A percentile compares a stretch with the other conserved stretches of the same genome.
phyloP scores from a whole-genome alignment of 1,140 invertebrate genomes.

The Colletes latitarsis region DNA sequence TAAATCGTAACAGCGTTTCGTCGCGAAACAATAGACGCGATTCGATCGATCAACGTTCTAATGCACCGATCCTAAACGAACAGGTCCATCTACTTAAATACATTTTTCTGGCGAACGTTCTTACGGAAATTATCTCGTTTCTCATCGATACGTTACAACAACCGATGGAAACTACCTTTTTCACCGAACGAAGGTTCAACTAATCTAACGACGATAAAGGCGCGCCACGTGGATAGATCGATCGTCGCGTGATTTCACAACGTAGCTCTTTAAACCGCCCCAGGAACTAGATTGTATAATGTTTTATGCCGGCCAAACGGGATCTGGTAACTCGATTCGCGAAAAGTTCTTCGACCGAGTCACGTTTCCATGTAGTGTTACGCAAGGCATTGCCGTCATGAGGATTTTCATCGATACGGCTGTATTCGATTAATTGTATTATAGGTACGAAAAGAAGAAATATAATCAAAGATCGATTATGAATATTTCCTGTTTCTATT shows the following conservation, averaged over 20 bases:
- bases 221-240: not conserved
- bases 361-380: slow-evolving; percentile 53
- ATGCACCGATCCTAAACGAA: too few species aligned
- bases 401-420: slow-evolving; percentile 48
- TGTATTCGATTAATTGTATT: slow-evolving; percentile 21
- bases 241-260: slow-evolving; percentile 46
- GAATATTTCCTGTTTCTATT: too few species aligned
- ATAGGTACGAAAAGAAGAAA: too few species aligned
- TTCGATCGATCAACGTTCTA: not conserved
- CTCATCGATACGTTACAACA: too few species aligned
- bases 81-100: too few species aligned
- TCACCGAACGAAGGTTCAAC: too few species aligned
- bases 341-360: slow-evolving; percentile 48
- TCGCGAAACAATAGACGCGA: not conserved
- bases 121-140: too few species aligned
- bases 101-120: too few species aligned
- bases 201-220: not conserved
- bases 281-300: slow-evolving; percentile 35
- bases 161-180: too few species aligned
- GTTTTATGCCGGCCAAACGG: slow-evolving; percentile 20
- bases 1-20: slow-evolving; percentile 15
- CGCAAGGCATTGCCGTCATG: slow-evolving; percentile 34
- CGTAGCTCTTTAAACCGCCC: slow-evolving; percentile 26
- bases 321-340: slow-evolving; percentile 41
- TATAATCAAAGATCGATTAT: too few species aligned